Percentiles rank a stretch among this genome's conserved stretches.
These are phyloP conservation scores for Lasiurus cinereus DNA, from an alignment of 2,113 vertebrate species.

Conservation along the genomic window DNA sequence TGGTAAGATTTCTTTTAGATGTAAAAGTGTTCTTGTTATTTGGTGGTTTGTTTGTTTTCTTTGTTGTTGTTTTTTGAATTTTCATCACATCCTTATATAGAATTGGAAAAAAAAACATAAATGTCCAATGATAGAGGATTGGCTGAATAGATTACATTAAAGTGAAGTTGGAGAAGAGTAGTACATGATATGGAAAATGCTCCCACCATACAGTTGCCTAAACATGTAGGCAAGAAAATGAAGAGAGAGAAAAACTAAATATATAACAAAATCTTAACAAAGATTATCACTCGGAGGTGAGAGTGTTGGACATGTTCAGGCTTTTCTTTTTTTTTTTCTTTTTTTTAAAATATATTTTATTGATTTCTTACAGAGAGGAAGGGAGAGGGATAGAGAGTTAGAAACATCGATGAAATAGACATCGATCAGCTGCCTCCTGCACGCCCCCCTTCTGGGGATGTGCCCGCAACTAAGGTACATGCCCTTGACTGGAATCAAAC, in stretches of 20 bases:
- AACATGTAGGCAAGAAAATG: not conserved
- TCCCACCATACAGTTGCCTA: no score
- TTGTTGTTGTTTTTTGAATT: not conserved
- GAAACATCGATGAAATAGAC: no score
- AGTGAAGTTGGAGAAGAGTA: not conserved
- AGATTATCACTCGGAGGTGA: not conserved
- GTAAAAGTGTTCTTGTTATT: not conserved
- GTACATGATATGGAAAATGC: not conserved
- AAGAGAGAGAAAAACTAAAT: not conserved
- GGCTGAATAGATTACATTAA: not conserved
- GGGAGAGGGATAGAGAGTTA: no score
- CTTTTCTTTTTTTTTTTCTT: not conserved
- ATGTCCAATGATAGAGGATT: not conserved
- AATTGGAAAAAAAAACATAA: not conserved
- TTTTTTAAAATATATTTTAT: no score
- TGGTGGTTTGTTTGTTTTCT: not conserved
- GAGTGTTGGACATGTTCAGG: not conserved
- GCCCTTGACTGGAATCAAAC: no score
- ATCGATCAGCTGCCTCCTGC: no score
- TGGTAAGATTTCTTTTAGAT: not conserved
- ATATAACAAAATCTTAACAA: not conserved
- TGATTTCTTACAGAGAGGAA: no score
- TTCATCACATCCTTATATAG: slow-evolving; percentile 12
- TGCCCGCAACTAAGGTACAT: no score
- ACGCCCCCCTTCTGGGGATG: no score